These are phyloP conservation scores for Hippocampus barbouri DNA, from an alignment of 2,113 vertebrate species.

Conservation along the genomic window DNA sequence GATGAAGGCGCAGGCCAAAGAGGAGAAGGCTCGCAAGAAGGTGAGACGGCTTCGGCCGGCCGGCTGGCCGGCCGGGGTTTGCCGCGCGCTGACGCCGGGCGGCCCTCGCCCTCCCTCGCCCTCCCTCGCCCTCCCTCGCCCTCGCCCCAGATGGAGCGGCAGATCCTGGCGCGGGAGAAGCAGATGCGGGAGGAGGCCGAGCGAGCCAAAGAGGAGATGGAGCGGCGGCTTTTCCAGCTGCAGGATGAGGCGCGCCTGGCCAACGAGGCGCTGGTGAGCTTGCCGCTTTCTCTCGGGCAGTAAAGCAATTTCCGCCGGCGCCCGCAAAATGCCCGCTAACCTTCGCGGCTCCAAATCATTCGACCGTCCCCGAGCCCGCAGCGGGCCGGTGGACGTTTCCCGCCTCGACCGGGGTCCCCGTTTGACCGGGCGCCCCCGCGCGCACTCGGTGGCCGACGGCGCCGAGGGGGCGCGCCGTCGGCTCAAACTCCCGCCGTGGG, in stretches of 20 bases:
- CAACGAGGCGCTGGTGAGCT: slow-evolving; percentile 83
- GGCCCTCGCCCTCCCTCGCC: not conserved
- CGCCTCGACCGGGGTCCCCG: too few species aligned
- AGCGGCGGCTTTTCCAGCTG: slow-evolving; percentile 84
- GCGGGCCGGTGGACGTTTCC: too few species aligned
- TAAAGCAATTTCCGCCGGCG: too few species aligned
- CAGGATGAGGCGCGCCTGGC: slow-evolving; percentile 87
- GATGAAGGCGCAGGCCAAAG: slow-evolving; percentile 90
- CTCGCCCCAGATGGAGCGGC: slow-evolving; percentile 79
- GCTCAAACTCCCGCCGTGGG: too few species aligned
- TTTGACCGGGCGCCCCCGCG: too few species aligned
- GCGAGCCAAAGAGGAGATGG: slow-evolving; percentile 85
- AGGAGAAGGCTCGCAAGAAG: slow-evolving; percentile 89
- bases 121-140: not conserved
- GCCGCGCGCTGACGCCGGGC: not conserved
- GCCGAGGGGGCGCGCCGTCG: too few species aligned
- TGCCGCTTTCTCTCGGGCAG: not conserved
- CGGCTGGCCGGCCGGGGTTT: not conserved
- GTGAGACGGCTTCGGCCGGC: slow-evolving; percentile 42
- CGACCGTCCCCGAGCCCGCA: not conserved
- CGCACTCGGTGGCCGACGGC: too few species aligned
- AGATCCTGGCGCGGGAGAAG: slow-evolving; percentile 86
- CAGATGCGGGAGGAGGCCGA: slow-evolving; percentile 89
- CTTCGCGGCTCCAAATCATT: not conserved
- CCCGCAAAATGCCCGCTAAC: not conserved